A percentile compares a stretch with the other conserved stretches of the same genome.
Conservation (phyloP, 2,888 invertebrate species). For the Parelbella ahira region DNA sequence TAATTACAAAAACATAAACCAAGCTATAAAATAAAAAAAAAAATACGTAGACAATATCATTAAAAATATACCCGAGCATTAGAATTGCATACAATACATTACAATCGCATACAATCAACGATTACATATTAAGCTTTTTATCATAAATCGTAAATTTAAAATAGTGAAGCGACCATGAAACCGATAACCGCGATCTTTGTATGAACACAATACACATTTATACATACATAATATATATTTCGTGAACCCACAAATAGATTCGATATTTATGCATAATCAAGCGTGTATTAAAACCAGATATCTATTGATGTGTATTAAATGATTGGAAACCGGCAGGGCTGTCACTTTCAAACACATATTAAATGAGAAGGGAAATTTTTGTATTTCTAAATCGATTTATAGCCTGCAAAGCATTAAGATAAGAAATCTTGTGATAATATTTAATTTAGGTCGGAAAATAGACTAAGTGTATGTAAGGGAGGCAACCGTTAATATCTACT, state of each 20-base stretch:
- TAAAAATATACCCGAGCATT: conserved; percentile 8
- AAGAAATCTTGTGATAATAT: too few relatives aligned
- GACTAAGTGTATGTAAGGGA: too few relatives aligned
- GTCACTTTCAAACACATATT: conserved; percentile 1
- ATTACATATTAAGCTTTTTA: conserved; percentile 24
- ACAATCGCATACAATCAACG: too few relatives aligned
- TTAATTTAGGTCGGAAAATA: too few relatives aligned
- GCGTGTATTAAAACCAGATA: conserved; percentile 40
- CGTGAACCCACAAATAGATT: conserved; percentile 55
- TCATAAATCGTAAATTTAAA: conserved; percentile 33
- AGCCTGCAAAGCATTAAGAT: too few relatives aligned
- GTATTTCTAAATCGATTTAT: too few relatives aligned
- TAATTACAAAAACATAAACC: too few relatives aligned
- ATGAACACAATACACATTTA: conserved; percentile 56
- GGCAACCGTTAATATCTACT: too few relatives aligned
- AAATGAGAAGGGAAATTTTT: too few relatives aligned
- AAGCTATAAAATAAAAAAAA: too few relatives aligned
- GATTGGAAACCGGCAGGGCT: conserved; percentile 24
- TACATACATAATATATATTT: too few relatives aligned
- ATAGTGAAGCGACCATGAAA: conserved; percentile 43
- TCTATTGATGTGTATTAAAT: conserved; percentile 31
- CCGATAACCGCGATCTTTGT: conserved; percentile 52
- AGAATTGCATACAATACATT: conserved; percentile 6
- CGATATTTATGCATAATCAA: conserved; percentile 62
- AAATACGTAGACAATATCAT: conserved; percentile 4